Conservation (phyloP, 2,797 vertebrate species). For the Antennarius maculatus region DNA sequence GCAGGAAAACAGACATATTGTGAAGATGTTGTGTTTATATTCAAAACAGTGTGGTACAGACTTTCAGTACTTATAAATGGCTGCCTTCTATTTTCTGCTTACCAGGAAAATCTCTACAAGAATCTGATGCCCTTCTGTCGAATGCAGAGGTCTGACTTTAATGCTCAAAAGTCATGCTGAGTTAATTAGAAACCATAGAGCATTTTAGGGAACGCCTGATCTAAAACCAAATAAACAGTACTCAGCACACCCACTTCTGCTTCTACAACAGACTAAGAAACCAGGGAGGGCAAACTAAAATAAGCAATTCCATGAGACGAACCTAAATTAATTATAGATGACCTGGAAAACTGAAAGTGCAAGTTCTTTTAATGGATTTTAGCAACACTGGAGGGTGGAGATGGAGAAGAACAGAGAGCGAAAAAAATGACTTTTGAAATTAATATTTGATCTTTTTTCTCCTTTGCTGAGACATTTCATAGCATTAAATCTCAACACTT, state of each 20-base stretch:
- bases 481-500: slow-evolving; percentile 29
- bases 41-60: background rate
- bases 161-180: slow-evolving; percentile 40
- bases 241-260: slow-evolving; percentile 9
- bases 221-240: slow-evolving; percentile 44
- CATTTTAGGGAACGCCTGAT: slow-evolving; percentile 33
- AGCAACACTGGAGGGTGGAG: slow-evolving; percentile 6
- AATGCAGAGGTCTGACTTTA: slow-evolving; percentile 12
- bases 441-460: slow-evolving; percentile 54
- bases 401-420: background rate
- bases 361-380: slow-evolving; percentile 58
- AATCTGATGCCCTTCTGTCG: background rate
- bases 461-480: slow-evolving; percentile 14
- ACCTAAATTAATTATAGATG: slow-evolving; percentile 63
- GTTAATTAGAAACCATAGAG: slow-evolving; percentile 37
- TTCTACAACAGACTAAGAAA: slow-evolving; percentile 23
- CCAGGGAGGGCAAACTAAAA: slow-evolving; percentile 3
- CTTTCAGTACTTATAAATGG: background rate
- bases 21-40: no score
- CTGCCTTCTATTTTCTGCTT: background rate
- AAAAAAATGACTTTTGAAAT: slow-evolving; percentile 24
- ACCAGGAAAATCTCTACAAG: background rate
- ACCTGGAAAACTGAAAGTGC: slow-evolving; percentile 43
- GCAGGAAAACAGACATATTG: background rate
- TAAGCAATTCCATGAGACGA: slow-evolving; percentile 32